Conservation (phyloP, 2,888 invertebrate species). For the Lepidochitona cinerea region DNA sequence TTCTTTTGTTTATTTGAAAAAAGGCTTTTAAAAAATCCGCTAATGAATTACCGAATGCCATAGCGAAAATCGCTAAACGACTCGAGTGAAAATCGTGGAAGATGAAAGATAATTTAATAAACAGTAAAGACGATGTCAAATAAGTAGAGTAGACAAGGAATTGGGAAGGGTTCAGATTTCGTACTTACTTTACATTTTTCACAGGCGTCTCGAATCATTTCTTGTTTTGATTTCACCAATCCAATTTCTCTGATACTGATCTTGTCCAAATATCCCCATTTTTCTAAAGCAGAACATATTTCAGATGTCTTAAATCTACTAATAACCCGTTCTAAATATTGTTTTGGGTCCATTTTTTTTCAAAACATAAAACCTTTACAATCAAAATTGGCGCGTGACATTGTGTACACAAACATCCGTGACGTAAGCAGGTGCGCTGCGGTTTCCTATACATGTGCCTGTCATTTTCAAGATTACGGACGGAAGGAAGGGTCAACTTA, state of each 20-base stretch:
- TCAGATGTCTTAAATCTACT: not conserved
- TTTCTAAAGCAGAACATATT: not conserved
- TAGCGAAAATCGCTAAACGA: too few relatives aligned
- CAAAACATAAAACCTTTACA: not conserved
- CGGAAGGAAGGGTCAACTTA: too few relatives aligned
- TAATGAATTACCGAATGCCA: too few relatives aligned
- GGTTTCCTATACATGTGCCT: too few relatives aligned
- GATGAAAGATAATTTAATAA: too few relatives aligned
- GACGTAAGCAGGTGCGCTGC: too few relatives aligned
- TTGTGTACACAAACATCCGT: slow-evolving; percentile 18
- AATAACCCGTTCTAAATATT: slow-evolving; percentile 7
- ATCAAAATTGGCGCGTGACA: slow-evolving; percentile 4
- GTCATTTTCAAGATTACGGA: too few relatives aligned
- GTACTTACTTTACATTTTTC: not conserved
- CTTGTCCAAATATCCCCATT: slow-evolving; percentile 16
- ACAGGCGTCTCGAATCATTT: not conserved
- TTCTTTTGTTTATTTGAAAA: too few relatives aligned
- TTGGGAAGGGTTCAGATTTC: not conserved
- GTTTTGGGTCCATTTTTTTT: slow-evolving; percentile 4
- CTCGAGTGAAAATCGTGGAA: too few relatives aligned
- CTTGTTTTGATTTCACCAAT: slow-evolving; percentile 10
- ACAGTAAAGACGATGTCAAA: too few relatives aligned
- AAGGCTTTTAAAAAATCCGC: too few relatives aligned
- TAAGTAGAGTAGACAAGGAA: too few relatives aligned
- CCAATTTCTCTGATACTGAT: slow-evolving; percentile 11